Base-by-base conservation (phyloP, 2,888 invertebrate genomes). In the Netelia virgata region DNA sequence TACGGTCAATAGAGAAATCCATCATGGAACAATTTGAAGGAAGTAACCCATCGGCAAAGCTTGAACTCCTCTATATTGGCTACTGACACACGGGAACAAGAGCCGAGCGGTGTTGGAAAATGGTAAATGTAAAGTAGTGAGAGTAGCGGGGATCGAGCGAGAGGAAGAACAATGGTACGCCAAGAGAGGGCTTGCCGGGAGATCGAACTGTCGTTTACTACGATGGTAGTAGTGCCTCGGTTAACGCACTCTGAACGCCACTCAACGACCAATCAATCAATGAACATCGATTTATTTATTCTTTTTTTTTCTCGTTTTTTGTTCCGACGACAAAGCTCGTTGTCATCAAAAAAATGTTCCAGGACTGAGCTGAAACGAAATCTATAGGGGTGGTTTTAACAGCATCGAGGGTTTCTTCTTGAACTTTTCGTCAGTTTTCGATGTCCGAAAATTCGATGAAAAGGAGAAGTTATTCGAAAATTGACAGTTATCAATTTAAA, bases 1-100 rank as follows among this genome's bases (percentile, higher is more conserved):
- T 77, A 76, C 76, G 77, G 84, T 84, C 81, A 76, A 80, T 84
- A 84, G 59, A 81, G 73, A 81, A 81, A 77, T 84, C 84, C 81
- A 81, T 84, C 84, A 84, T 41, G 61, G 81, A 47, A 68, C 68
- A 77, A 81, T 84, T 84, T 76, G 28, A 77, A 84, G 81, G 84
- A 77, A 73, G 53, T 68, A 23, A 50, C 68, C 61, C 66, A 76
- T 47, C 28, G 18, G 55, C 8, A 47, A 50, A 63, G 76, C 63
- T 81, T 63, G 73, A 77, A 73, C 61, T 23, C 23, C 23, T 66
- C 73, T 68, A 36, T 20, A 20, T 53, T 63, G 47, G 61, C 20
- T 73, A 69, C 63, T 63, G 59, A 23, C 23, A 73, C 72, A 28
- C 28, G 28, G 5, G 53, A 47, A 66, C 75, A 76, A 72, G 79